phyloP scores from a whole-genome alignment of 2,797 vertebrate species.

The Diplodus puntazzo region DNA sequence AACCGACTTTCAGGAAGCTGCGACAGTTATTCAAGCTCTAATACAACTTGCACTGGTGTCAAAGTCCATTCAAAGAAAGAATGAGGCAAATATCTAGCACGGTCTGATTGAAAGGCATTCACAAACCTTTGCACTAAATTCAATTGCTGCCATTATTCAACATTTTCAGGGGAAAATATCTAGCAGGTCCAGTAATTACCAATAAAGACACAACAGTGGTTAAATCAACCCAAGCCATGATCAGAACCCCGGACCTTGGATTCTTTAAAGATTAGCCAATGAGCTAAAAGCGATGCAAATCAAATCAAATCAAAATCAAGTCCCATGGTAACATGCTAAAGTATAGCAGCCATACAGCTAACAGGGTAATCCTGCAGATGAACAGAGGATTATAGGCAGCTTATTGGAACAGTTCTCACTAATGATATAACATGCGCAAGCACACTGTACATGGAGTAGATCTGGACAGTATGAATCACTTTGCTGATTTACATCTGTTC shows the following conservation, averaged over 20 bases:
- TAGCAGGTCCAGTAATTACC: slow-evolving; percentile 4
- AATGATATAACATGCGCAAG: slow-evolving; percentile 10
- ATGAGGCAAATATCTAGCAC: not conserved
- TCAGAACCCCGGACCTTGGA: not conserved
- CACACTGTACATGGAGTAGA: slow-evolving; percentile 3
- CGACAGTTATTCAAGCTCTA: not conserved
- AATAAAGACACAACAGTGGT: not conserved
- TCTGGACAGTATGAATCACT: not conserved
- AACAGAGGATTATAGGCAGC: slow-evolving; percentile 58
- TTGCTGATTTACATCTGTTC: not conserved
- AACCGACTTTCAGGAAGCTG: slow-evolving; percentile 6
- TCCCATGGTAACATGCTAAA: slow-evolving; percentile 20
- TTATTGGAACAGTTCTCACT: slow-evolving; percentile 52
- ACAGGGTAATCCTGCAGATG: slow-evolving; percentile 62
- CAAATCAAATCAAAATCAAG: not conserved
- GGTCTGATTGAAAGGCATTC: not conserved
- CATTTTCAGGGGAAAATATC: not conserved
- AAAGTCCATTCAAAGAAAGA: not conserved
- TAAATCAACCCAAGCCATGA: not conserved
- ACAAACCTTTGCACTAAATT: too few species aligned
- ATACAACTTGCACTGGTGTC: not conserved
- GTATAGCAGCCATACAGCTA: slow-evolving; percentile 30
- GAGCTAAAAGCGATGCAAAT: too few species aligned
- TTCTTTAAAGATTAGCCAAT: too few species aligned
- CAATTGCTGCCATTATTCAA: not conserved